These are phyloP conservation scores for Athalia cordata DNA, from an alignment of 2,888 invertebrate genomes.

Conservation along the genomic window DNA sequence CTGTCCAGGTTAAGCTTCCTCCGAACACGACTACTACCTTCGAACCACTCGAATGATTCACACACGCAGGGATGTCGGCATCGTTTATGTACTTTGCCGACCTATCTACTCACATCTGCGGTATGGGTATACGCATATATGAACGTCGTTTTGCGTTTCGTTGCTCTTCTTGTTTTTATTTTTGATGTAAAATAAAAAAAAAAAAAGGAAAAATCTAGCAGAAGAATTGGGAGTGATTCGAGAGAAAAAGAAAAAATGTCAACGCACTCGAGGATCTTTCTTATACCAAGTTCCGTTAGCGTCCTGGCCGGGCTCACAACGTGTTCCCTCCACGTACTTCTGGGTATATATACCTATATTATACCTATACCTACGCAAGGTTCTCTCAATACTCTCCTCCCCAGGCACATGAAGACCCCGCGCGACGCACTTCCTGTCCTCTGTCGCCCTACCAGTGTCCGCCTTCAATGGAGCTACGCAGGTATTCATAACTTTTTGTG, in stretches of 20 bases:
- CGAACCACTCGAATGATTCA: conserved; percentile 25
- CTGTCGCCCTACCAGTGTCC: conserved; percentile 44
- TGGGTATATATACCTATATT: too few species aligned
- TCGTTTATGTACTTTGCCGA: conserved; percentile 50
- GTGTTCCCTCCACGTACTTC: too few species aligned
- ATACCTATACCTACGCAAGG: too few species aligned
- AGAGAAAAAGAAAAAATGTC: conserved; percentile 26
- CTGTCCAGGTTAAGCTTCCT: conserved; percentile 57
- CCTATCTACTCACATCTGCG: conserved; percentile 40
- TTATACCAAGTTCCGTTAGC: conserved; percentile 32
- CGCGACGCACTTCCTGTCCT: conserved; percentile 37
- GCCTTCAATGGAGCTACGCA: conserved; percentile 53
- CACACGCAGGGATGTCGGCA: conserved; percentile 46
- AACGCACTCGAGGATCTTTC: conserved; percentile 8
- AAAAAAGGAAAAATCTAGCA: neutral
- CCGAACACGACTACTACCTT: conserved; percentile 21
- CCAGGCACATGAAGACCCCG: conserved; percentile 21
- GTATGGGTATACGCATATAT: neutral
- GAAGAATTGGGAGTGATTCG: conserved; percentile 23
- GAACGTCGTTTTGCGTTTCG: conserved; percentile 10
- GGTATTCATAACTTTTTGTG: conserved; percentile 58
- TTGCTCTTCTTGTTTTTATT: conserved; percentile 23
- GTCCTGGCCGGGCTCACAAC: neutral
- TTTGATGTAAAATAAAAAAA: neutral
- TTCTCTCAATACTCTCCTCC: conserved; percentile 26